Evolutionary conservation across 2,888 invertebrate genomes (phyloP).

Genomic region (Macaria notata): DNA sequence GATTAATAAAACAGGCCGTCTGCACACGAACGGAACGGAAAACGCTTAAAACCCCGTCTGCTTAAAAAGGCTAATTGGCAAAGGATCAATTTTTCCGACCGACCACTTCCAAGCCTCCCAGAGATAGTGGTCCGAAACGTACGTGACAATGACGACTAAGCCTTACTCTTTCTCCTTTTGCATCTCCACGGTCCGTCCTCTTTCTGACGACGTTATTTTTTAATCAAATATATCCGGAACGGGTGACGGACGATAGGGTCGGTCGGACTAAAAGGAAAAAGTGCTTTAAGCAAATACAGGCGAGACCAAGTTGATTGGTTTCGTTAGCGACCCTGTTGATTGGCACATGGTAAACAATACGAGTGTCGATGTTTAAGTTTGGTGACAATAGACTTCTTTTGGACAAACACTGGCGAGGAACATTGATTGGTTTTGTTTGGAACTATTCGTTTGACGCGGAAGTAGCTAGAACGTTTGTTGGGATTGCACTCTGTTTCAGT

Average conservation of each 20-base stretch:
- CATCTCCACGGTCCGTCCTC: constrained; percentile 56
- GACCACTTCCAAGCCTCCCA: constrained; percentile 49
- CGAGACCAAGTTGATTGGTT: constrained; percentile 83
- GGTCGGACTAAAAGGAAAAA: constrained; percentile 78
- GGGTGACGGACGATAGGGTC: constrained; percentile 80
- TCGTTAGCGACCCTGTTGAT: constrained; percentile 81
- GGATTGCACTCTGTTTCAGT: constrained; percentile 37
- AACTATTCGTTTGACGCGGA: constrained; percentile 44
- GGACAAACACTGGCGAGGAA: constrained; percentile 54
- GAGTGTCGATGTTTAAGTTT: constrained; percentile 74
- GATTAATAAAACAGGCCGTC: constrained; percentile 66
- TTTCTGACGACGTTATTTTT: constrained; percentile 83
- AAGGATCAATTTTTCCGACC: constrained; percentile 38
- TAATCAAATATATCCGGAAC: constrained; percentile 83
- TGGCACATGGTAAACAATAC: constrained; percentile 80
- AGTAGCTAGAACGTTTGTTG: constrained; percentile 32
- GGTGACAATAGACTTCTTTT: constrained; percentile 74
- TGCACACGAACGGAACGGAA: constrained; percentile 47
- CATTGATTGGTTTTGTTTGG: constrained; percentile 55
- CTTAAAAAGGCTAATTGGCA: constrained; percentile 39
- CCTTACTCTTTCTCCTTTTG: constrained; percentile 75
- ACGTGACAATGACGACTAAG: constrained; percentile 80
- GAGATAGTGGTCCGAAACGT: constrained; percentile 71
- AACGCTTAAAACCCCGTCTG: constrained; percentile 29
- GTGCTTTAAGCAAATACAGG: constrained; percentile 79